Evolutionary conservation across 2,888 invertebrate genomes (phyloP).

Genomic region (Hypena proboscidalis): DNA sequence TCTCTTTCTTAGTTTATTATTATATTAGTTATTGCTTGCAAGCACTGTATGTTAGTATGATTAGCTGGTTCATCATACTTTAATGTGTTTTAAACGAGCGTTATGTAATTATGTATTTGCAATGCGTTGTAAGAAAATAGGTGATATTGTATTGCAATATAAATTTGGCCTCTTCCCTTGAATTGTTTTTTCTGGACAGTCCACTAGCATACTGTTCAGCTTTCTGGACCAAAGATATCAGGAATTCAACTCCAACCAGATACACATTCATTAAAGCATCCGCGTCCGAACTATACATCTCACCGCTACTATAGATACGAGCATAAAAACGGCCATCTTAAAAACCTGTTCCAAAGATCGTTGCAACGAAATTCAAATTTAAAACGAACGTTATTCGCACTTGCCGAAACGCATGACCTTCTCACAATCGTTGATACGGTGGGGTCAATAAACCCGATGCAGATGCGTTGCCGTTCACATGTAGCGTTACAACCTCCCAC

Average conservation of each 20-base stretch:
- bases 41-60: too few relatives aligned
- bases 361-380: slow-evolving; percentile 47
- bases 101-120: too few relatives aligned
- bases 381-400: slow-evolving; percentile 58
- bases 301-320: not conserved
- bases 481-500: slow-evolving; percentile 81
- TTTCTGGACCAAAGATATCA: too few relatives aligned
- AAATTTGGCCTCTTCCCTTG: too few relatives aligned
- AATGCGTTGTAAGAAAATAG: too few relatives aligned
- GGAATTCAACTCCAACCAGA: not conserved
- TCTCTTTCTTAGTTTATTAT: too few relatives aligned
- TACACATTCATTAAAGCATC: slow-evolving; percentile 1
- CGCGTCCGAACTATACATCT: not conserved
- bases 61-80: too few relatives aligned
- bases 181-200: too few relatives aligned
- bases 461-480: slow-evolving; percentile 82
- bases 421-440: slow-evolving; percentile 68
- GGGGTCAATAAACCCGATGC: slow-evolving; percentile 74
- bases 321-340: slow-evolving; percentile 30
- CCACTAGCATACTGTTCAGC: too few relatives aligned
- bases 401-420: slow-evolving; percentile 78
- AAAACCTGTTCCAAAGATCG: slow-evolving; percentile 36
- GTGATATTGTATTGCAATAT: too few relatives aligned
- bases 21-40: too few relatives aligned
- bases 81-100: too few relatives aligned